Conservation (phyloP, 2,797 vertebrate genomes). For the Brotula barbata region DNA sequence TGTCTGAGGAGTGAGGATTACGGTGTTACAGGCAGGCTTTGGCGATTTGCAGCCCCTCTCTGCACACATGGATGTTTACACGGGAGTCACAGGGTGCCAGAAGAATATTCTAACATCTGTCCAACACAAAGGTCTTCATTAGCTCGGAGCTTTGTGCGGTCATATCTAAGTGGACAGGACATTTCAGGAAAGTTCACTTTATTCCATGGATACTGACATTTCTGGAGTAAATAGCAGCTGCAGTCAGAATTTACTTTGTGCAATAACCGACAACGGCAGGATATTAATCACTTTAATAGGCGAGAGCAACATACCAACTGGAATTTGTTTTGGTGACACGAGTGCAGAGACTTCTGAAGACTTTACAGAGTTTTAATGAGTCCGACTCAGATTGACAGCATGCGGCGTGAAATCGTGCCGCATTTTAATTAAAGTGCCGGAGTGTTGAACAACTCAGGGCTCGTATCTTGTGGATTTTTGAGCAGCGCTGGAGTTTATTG, state of each 20-base stretch:
- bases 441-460: neutral
- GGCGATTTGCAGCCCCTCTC: conserved; percentile 58
- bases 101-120: conserved; percentile 59
- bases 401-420: neutral
- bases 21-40: conserved; percentile 65
- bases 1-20: conserved; percentile 69
- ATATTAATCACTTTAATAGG: conserved; percentile 5
- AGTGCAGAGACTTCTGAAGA: conserved; percentile 4
- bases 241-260: conserved; percentile 31
- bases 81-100: conserved; percentile 44
- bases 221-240: conserved; percentile 20
- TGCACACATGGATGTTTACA: conserved; percentile 58
- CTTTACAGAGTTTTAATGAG: neutral
- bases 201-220: conserved; percentile 12
- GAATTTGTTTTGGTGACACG: neutral
- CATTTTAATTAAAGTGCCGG: neutral
- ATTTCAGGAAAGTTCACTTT: conserved; percentile 45
- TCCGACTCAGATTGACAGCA: neutral
- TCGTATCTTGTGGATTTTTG: too few species aligned
- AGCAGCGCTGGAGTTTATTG: too few species aligned
- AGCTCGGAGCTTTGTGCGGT: conserved; percentile 44
- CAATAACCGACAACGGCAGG: neutral
- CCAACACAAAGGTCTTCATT: conserved; percentile 65
- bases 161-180: conserved; percentile 47
- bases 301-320: conserved; percentile 11